Evolutionary conservation across 1,140 invertebrate genomes (phyloP), one percentile per base, ranked within the genome.

Genomic region (Diachasma alloeum): DNA sequence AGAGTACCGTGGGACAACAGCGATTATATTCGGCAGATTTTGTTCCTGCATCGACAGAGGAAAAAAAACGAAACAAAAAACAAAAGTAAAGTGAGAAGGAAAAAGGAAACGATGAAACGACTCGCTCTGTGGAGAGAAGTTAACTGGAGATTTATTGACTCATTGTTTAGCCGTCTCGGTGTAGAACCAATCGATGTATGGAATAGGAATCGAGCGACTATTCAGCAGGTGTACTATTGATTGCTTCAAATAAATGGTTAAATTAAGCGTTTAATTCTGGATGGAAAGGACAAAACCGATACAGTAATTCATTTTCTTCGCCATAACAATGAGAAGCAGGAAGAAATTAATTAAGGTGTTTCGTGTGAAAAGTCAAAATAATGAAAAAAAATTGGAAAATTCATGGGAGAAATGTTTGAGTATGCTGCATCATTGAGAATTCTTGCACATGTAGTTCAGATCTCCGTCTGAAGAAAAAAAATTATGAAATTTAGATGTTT

Each of bases 191-290:
- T 63, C 59, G 59, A 63, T 26, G 24, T 63, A 31, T 63, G 13
- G 24, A 63, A 22, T 24, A 24, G 24, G 24, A 9, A 26, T 26
- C 19, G 59, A 63, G 11, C 6, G 24, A 63, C 59, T 63, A 63
- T 63, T 63, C 59, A 63, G 59, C 59, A 63, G 59, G 59, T 63
- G 59, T 63, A 53, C 48, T 53, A 63, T 63, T 63, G 59, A 63
- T 63, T 63, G 24, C 24, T 0, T 63, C 24, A 17, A 63, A 63
- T 63, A 63, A 63, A 24, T 63, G 24, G 26, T 63, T 63, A 63
- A 26, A 63, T 63, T 24, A 31, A 26, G 24, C 9, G 9, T 63
- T 63, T 31, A 63, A 63, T 53, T 53, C 6, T 5, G n/a, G 15
- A 53, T n/a, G n/a, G 4, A 53, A 53, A 53, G 15, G 0, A 53